Base-by-base conservation (phyloP, 1,140 invertebrate genomes). In the Drosophila tristis region DNA sequence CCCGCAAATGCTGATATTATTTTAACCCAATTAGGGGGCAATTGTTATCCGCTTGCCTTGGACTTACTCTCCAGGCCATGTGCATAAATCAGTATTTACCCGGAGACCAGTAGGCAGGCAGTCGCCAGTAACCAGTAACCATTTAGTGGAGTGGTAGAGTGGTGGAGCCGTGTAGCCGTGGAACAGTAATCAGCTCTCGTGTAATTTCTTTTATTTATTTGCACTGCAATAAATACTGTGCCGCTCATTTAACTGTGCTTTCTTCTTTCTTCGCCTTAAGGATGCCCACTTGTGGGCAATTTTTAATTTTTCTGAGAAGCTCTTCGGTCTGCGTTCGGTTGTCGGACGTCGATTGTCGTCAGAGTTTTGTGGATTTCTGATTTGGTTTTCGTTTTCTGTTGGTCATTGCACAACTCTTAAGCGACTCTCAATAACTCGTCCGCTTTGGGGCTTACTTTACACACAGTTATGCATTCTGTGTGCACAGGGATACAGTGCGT, bases 61-160 rank as follows among this genome's bases (percentile, higher is more conserved):
- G 53, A 26, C 43, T 44, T 20, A 15, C 56, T 29, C 35, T 31
- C 58, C 74, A 63, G 64, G 66, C 73, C 59, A 62, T 55, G 71
- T 78, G 59, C 74, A 87, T 87, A 86, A 81, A 66, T 86, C 75
- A 67, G 75, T 65, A 66, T 84, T 85, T 80, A 79, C 35, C 35
- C 35, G 11, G 35, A 39, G 35, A 35, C 8, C 31, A 35, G 61
- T 29, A 16, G 16, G 16, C 16, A 63, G 26, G 29, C 20, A 23
- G 31, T 25, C 13, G 31, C 49, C 29, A 45, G 45, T 42, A 42
- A 51, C 15, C 51, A 31, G 61, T 29, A 63, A 67, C 39, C 51
- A 35, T 35, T 9, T 11, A 13, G 39, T 42, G 29, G 31, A 50
- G 43, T 11, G 7, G 29, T 23, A 5, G 9, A 9, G n/a, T 11